Conservation (phyloP, 2,888 invertebrate species). For the Anthophora plumipes region DNA sequence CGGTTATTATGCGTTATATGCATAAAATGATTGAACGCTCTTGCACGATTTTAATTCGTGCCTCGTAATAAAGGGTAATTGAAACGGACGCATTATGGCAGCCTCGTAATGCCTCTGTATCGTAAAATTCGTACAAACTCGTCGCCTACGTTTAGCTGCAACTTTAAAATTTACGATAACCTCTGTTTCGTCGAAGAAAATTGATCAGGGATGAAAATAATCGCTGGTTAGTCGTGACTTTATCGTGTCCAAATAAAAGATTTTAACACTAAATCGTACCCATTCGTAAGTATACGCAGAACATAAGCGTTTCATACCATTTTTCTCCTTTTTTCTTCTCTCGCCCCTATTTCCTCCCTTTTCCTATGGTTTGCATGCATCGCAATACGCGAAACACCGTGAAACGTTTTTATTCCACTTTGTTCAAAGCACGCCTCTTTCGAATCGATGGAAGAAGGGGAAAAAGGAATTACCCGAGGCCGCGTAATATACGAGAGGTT, state of each 20-base stretch:
- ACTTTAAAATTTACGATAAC: constrained; percentile 51
- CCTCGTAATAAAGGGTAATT: constrained; percentile 44
- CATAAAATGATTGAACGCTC: constrained; percentile 37
- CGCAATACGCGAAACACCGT: neutral
- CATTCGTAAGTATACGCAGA: neutral
- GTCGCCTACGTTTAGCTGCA: constrained; percentile 41
- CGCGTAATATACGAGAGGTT: constrained; percentile 33
- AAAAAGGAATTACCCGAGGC: constrained; percentile 25
- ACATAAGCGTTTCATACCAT: neutral
- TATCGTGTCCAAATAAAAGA: neutral
- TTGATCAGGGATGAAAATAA: constrained; percentile 24
- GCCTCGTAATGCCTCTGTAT: constrained; percentile 37
- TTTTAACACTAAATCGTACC: too few relatives aligned
- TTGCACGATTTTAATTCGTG: constrained; percentile 40
- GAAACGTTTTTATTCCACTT: constrained; percentile 17
- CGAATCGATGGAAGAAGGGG: constrained; percentile 19
- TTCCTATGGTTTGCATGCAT: neutral
- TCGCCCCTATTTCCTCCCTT: too few relatives aligned
- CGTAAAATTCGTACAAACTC: constrained; percentile 44
- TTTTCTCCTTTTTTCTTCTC: neutral
- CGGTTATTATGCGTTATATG: constrained; percentile 29
- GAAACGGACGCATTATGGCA: constrained; percentile 32
- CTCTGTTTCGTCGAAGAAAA: constrained; percentile 31
- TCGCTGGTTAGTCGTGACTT: constrained; percentile 5
- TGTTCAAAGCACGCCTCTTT: neutral